Conservation (phyloP, 1,140 invertebrate genomes). For the Acyrthosiphon pisum region DNA sequence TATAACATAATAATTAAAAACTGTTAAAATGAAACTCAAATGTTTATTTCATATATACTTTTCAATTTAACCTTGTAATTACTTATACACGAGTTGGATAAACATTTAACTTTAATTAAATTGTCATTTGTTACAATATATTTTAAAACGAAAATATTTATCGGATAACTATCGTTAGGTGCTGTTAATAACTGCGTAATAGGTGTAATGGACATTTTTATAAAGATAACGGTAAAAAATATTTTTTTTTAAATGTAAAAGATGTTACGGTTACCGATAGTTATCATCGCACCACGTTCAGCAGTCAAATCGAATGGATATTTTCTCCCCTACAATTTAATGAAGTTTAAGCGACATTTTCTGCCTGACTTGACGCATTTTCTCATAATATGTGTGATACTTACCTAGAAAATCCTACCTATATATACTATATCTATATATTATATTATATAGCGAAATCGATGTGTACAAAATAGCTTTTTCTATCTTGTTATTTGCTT, state of each 20-base stretch:
- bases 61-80: not conserved
- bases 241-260: not conserved
- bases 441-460: not conserved
- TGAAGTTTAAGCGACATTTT: not conserved
- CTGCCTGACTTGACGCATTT: not conserved
- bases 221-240: not conserved
- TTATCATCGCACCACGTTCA: not conserved
- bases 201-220: not conserved
- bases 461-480: not conserved
- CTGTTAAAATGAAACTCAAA: not conserved
- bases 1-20: not conserved
- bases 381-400: not conserved
- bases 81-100: not conserved
- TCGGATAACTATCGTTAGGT: not conserved
- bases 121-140: not conserved
- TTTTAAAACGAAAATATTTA: not conserved
- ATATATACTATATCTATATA: not conserved
- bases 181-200: not conserved
- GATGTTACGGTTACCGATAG: not conserved
- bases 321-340: not conserved
- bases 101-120: constrained; percentile 21
- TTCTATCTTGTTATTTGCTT: not conserved
- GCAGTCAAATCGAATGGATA: not conserved
- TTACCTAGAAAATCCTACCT: no score
- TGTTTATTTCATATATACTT: not conserved